Evolutionary conservation across 1,140 invertebrate species (phyloP).

Genomic region (Hylaeus anthracinus): DNA sequence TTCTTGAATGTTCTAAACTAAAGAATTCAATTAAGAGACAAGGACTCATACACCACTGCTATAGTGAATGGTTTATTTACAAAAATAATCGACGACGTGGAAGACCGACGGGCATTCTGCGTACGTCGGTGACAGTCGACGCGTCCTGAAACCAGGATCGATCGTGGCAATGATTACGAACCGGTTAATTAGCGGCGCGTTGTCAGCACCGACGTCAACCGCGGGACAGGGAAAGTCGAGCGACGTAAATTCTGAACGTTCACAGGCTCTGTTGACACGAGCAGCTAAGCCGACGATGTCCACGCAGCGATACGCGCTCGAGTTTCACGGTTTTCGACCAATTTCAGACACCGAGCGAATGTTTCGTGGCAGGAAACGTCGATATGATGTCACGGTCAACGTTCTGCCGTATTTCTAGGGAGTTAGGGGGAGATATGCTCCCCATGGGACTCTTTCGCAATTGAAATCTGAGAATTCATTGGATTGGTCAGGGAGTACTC

Average conservation of each 20-base stretch:
- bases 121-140: slow-evolving; percentile 38
- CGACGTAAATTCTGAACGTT: slow-evolving; percentile 28
- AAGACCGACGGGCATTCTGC: slow-evolving; percentile 20
- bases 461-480: background rate
- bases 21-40: too few relatives aligned
- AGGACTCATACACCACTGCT: too few relatives aligned
- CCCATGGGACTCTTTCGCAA: background rate
- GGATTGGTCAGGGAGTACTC: background rate
- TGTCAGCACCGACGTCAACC: slow-evolving; percentile 28
- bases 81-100: too few relatives aligned
- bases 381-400: slow-evolving; percentile 6
- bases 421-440: background rate
- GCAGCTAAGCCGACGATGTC: slow-evolving; percentile 12
- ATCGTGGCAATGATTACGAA: slow-evolving; percentile 38
- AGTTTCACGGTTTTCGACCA: slow-evolving; percentile 4
- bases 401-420: background rate
- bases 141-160: slow-evolving; percentile 44
- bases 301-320: background rate
- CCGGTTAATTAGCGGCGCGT: slow-evolving; percentile 56
- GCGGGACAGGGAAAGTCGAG: slow-evolving; percentile 32
- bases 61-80: too few relatives aligned
- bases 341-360: background rate
- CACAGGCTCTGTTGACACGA: slow-evolving; percentile 26
- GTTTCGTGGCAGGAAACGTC: slow-evolving; percentile 15
- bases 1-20: too few relatives aligned